These are phyloP conservation scores for Spilogale gracilis DNA, from an alignment of 2,113 vertebrate species.

Conservation along the genomic window DNA sequence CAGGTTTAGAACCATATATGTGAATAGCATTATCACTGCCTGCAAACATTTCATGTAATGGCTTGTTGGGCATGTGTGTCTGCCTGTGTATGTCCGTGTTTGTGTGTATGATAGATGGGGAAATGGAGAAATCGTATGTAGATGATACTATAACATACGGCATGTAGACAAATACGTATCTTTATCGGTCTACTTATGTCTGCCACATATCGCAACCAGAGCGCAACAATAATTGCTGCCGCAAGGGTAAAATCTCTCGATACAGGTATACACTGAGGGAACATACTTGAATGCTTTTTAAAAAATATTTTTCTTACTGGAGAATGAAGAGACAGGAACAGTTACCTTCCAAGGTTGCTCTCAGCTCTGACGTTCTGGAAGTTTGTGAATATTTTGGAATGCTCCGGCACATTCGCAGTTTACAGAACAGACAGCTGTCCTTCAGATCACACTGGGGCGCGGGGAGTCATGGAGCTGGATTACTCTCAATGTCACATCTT, in stretches of 20 bases:
- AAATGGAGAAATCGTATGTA: background rate
- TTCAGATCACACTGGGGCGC: background rate
- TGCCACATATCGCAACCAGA: background rate
- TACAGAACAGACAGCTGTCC: background rate
- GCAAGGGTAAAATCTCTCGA: background rate
- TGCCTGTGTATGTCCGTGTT: background rate
- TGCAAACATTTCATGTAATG: background rate
- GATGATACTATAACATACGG: background rate
- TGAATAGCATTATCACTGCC: background rate
- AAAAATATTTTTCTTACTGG: background rate
- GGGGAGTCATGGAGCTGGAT: background rate
- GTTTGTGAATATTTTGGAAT: slow-evolving; percentile 10
- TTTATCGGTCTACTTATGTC: background rate
- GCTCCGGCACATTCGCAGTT: background rate
- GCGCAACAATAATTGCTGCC: background rate
- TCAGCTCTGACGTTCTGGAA: background rate
- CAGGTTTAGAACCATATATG: background rate
- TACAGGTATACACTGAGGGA: background rate
- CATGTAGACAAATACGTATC: background rate
- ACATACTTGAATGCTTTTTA: background rate
- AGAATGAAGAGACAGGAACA: background rate
- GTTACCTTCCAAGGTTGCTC: background rate
- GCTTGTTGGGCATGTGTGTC: background rate
- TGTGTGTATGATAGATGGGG: too few relatives aligned
- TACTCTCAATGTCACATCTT: slow-evolving; percentile 65